Evolutionary conservation across 1,140 invertebrate species (phyloP).

Genomic region (Xylocopa sonorina): DNA sequence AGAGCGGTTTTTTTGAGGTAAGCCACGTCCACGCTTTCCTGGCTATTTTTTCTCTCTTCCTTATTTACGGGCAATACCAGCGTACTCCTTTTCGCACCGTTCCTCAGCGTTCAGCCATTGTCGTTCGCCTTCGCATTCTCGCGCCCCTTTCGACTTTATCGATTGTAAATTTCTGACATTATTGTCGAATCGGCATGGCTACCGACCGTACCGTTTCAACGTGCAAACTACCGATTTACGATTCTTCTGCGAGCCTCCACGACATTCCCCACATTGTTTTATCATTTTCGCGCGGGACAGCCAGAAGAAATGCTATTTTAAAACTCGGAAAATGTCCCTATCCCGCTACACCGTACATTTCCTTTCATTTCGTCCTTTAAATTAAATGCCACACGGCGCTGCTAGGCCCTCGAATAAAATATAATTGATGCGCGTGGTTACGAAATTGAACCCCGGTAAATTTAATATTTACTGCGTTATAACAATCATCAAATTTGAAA

Average conservation of each 20-base stretch:
- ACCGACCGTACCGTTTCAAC: constrained; percentile 11
- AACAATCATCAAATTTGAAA: background rate
- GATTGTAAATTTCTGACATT: constrained; percentile 63
- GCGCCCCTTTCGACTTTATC: constrained; percentile 51
- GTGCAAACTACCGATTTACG: constrained; percentile 28
- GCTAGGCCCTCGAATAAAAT: background rate
- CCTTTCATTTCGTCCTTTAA: background rate
- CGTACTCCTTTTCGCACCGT: constrained; percentile 32
- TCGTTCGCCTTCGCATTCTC: constrained; percentile 30
- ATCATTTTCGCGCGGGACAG: background rate
- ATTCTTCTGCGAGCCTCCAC: background rate
- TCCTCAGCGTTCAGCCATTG: constrained; percentile 32
- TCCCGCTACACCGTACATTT: background rate
- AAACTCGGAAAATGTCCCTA: background rate
- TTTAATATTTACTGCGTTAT: background rate
- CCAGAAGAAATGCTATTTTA: background rate
- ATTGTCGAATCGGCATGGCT: constrained; percentile 44
- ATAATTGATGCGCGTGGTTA: background rate
- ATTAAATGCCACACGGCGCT: background rate
- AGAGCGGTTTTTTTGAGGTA: constrained; percentile 52
- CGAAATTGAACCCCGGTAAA: background rate
- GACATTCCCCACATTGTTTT: constrained; percentile 19
- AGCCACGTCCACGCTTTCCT: constrained; percentile 31
- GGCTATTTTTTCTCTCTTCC: constrained; percentile 35
- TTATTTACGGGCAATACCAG: constrained; percentile 40